phyloP scores from a whole-genome alignment of 2,797 vertebrate genomes.

The Fistularia commersonii region DNA sequence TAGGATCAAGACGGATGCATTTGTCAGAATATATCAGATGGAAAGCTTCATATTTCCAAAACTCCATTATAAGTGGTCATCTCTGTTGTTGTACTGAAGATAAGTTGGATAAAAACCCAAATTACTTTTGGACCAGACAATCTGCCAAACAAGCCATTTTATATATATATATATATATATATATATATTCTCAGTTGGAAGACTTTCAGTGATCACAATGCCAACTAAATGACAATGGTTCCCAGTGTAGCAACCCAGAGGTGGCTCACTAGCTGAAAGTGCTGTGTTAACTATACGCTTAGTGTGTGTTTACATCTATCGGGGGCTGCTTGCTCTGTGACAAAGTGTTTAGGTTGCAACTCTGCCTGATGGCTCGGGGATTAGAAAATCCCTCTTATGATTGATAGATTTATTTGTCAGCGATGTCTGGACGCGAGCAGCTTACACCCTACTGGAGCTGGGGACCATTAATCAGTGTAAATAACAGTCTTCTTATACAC shows the following conservation, averaged over 20 bases:
- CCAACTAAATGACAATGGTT: neutral
- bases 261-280: slow-evolving; percentile 34
- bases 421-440: slow-evolving; percentile 59
- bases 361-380: slow-evolving; percentile 66
- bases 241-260: slow-evolving; percentile 2
- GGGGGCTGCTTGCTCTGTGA: slow-evolving; percentile 30
- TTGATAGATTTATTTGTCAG: slow-evolving; percentile 81
- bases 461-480: slow-evolving; percentile 79
- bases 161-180: neutral
- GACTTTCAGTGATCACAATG: neutral
- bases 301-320: slow-evolving; percentile 45
- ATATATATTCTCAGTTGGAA: neutral
- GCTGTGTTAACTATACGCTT: slow-evolving; percentile 49
- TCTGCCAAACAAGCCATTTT: no score
- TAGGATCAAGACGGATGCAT: no score
- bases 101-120: no score
- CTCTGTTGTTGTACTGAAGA: no score
- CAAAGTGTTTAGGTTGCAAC: slow-evolving; percentile 73
- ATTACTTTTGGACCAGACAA: no score
- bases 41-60: no score
- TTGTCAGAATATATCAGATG: no score
- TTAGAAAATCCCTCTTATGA: slow-evolving; percentile 69
- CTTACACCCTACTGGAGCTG: slow-evolving; percentile 53
- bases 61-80: no score
- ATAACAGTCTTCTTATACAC: slow-evolving; percentile 69